Conservation (phyloP, 2,888 invertebrate genomes). For the Drosophila suboccidentalis region DNA sequence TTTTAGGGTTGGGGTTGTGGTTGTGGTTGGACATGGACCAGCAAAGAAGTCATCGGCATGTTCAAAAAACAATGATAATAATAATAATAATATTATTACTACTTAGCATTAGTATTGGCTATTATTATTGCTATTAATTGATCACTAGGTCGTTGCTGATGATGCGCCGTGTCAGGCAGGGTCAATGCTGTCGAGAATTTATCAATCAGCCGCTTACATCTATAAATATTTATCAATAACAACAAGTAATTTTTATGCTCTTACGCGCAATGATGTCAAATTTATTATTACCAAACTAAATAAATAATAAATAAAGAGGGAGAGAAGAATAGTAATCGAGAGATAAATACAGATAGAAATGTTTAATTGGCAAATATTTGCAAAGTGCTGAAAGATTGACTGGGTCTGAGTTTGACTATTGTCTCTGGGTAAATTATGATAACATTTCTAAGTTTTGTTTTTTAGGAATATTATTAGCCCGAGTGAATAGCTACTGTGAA, state of each 20-base stretch:
- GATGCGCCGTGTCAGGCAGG: slow-evolving; percentile 35
- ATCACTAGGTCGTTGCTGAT: slow-evolving; percentile 67
- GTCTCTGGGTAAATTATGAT: slow-evolving; percentile 50
- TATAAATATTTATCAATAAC: slow-evolving; percentile 25
- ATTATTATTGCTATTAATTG: slow-evolving; percentile 64
- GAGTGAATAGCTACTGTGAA: slow-evolving; percentile 49
- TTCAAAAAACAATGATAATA: slow-evolving; percentile 32
- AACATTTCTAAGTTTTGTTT: slow-evolving; percentile 40
- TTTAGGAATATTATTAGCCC: slow-evolving; percentile 37
- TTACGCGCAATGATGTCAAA: slow-evolving; percentile 75
- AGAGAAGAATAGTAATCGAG: background rate
- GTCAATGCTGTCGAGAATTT: slow-evolving; percentile 63
- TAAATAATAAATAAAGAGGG: slow-evolving; percentile 12
- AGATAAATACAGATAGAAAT: slow-evolving; percentile 63
- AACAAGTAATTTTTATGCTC: slow-evolving; percentile 64
- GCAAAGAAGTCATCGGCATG: slow-evolving; percentile 36
- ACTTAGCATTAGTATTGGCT: slow-evolving; percentile 10
- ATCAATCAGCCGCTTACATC: slow-evolving; percentile 63
- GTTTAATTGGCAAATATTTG: slow-evolving; percentile 80
- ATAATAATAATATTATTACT: slow-evolving; percentile 47
- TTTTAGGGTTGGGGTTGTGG: slow-evolving; percentile 11
- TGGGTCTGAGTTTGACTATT: slow-evolving; percentile 34
- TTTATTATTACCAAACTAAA: slow-evolving; percentile 72
- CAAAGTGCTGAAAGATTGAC: slow-evolving; percentile 38
- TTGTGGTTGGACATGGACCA: background rate